Evolutionary conservation across 2,797 vertebrate species (phyloP), one percentile per base, ranked within the genome.

Genomic region (Zalophus californianus): DNA sequence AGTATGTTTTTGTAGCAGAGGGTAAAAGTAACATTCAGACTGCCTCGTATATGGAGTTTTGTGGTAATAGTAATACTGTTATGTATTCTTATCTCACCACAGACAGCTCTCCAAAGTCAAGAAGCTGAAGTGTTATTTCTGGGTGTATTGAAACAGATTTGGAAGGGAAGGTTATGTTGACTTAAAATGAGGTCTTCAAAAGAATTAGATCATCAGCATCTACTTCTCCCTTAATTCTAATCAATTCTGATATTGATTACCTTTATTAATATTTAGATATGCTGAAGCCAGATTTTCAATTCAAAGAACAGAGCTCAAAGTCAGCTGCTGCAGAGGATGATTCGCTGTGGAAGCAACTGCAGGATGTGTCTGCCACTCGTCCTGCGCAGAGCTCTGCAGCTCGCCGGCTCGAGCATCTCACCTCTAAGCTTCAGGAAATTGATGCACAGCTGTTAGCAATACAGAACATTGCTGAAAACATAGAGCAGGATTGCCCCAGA

Each of bases 401-500:
- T 14, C 44, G 66, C 91, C 48, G 41, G 13, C 96, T 98, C 58
- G 93, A 98, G 91, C 99, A 98, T 94, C 98, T 99, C 96, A 98
- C 98, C 1, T 98, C 98, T 68, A 99, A 98, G 86, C 98, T 99
- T 35, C 98, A 98, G 6, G 98, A 99, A 97, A 99, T 99, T 95
- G 99, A 99, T 48, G 89, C 97, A 50, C 99, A 99, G 96, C 97
- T 99, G 54, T 98, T 98, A 35, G 98, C 98, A 32, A 97, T 99
- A 25, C 99, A 99, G 98, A 98, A 97, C 75, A 99, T 99, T n/a
- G 99, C 99, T 27, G 99, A 99, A 96, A 97, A 98, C 92, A 99
- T 99, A 98, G 99, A 99, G 95, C 98, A 94, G 82, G 99, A 99
- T 98, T 99, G 99, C 93, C 98, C 98, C 88, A 98, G 98, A 86